phyloP scores from a whole-genome alignment of 2,888 invertebrate genomes.

The Acrobasis repandana region DNA sequence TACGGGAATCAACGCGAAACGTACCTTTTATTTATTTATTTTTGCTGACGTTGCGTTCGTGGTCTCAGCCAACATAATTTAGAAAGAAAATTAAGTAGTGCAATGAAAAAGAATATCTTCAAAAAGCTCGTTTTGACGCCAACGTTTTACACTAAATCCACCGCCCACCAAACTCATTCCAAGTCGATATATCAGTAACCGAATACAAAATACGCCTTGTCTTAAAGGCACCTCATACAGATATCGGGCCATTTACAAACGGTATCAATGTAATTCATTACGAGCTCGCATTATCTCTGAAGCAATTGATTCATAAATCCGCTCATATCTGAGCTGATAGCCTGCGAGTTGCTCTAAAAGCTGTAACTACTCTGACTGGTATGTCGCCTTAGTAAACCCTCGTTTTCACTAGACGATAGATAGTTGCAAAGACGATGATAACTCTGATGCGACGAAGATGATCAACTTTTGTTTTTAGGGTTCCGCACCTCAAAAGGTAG shows the following conservation, averaged over 20 bases:
- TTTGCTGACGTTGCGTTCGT: too few relatives aligned
- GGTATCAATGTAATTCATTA: slow-evolving; percentile 13
- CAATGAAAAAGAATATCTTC: background rate
- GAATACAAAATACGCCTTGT: background rate
- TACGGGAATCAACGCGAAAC: too few relatives aligned
- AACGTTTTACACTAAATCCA: background rate
- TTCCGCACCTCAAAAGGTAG: too few relatives aligned
- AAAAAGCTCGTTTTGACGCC: background rate
- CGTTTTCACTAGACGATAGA: too few relatives aligned
- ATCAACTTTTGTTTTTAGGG: too few relatives aligned
- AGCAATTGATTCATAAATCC: slow-evolving; percentile 10
- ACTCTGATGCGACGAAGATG: too few relatives aligned
- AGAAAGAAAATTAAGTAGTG: background rate
- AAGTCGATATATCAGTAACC: background rate
- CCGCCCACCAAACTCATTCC: background rate
- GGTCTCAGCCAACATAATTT: too few relatives aligned
- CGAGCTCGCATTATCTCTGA: slow-evolving; percentile 1
- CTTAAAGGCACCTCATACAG: slow-evolving; percentile 7
- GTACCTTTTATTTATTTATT: too few relatives aligned
- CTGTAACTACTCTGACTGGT: background rate
- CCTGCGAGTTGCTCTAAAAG: slow-evolving; percentile 7
- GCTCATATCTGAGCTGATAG: slow-evolving; percentile 1
- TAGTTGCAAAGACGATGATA: too few relatives aligned
- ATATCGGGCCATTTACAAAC: slow-evolving; percentile 6
- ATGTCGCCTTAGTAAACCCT: background rate